phyloP scores from a whole-genome alignment of 92 coral and sea anemone species.

The Anthopleura xanthogrammica region DNA sequence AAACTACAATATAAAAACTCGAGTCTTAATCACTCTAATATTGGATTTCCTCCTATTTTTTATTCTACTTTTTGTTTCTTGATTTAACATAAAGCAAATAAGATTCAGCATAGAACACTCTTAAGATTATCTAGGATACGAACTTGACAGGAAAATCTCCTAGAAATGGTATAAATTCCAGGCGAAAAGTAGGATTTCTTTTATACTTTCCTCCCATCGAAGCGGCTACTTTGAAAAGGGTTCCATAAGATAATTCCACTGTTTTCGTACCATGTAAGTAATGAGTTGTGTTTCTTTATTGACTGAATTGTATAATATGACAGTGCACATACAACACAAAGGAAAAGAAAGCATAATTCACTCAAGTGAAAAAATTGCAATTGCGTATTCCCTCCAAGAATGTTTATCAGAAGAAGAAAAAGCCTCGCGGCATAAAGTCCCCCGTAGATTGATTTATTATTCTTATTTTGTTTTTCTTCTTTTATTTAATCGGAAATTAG shows the following conservation, averaged over 20 bases:
- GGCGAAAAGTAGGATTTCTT: no score
- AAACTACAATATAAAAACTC: background rate
- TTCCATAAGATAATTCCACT: no score
- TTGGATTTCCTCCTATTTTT: background rate
- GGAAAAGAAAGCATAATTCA: background rate
- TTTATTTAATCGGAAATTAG: constrained; percentile 22
- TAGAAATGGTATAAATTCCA: no score
- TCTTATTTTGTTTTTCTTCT: constrained; percentile 3
- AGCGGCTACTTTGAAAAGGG: no score
- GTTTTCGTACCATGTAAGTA: no score
- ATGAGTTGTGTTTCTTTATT: no score
- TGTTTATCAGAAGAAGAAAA: background rate
- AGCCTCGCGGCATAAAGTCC: constrained; percentile 8
- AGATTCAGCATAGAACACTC: background rate
- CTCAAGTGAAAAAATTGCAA: background rate
- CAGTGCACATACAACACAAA: no score
- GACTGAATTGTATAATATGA: no score
- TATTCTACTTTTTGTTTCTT: background rate
- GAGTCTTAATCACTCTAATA: background rate
- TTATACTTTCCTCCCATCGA: no score
- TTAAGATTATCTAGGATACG: no score
- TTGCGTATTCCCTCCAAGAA: background rate
- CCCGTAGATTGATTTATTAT: constrained; percentile 11
- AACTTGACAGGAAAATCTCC: no score
- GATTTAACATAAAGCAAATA: background rate